Evolutionary conservation across 1,140 invertebrate genomes (phyloP).

Genomic region (Magallana ariakensis): DNA sequence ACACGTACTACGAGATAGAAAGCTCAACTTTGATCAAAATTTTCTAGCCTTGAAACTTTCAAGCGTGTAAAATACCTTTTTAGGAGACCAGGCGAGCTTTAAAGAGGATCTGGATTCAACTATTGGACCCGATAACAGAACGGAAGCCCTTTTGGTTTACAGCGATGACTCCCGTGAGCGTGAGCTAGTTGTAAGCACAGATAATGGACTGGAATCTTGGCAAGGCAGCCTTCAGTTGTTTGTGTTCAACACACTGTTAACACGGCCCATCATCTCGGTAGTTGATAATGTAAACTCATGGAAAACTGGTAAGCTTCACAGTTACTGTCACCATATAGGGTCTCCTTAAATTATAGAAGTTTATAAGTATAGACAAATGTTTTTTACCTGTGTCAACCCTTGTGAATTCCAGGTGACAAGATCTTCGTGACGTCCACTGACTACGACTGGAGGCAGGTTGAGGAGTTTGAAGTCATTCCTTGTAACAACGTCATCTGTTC

Average conservation of each 20-base stretch:
- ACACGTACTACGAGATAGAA: no score
- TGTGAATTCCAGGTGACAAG: conserved; percentile 32
- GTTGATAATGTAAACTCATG: background rate
- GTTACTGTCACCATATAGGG: no score
- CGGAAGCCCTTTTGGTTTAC: background rate
- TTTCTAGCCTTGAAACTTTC: background rate
- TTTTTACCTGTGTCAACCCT: no score
- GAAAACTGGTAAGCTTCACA: background rate
- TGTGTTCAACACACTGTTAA: background rate
- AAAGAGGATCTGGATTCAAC: background rate
- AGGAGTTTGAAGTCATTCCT: conserved; percentile 1
- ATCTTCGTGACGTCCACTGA: conserved; percentile 49
- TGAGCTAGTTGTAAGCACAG: background rate
- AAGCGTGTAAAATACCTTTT: no score
- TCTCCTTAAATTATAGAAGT: no score
- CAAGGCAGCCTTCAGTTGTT: background rate
- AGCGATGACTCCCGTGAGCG: background rate
- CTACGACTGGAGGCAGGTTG: conserved; percentile 44
- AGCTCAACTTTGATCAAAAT: no score
- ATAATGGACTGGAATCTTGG: background rate
- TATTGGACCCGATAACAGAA: background rate
- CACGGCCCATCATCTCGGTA: background rate
- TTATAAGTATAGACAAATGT: no score
- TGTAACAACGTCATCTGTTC: conserved; percentile 22
- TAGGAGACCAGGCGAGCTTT: background rate